These are phyloP conservation scores for Oncorhynchus nerka DNA, from an alignment of 2,113 vertebrate genomes.

Conservation along the genomic window DNA sequence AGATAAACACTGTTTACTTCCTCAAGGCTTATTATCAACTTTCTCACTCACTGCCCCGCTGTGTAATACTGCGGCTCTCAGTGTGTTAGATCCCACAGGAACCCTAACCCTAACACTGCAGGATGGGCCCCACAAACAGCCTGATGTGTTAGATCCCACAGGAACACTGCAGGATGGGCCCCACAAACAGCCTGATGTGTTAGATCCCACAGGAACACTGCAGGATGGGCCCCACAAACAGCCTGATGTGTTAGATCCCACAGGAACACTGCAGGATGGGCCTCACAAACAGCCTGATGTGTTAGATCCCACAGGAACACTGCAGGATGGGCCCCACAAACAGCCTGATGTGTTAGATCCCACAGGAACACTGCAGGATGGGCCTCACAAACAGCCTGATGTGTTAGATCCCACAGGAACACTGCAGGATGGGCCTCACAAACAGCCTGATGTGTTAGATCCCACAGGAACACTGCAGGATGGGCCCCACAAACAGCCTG, in stretches of 20 bases:
- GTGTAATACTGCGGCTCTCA: slow-evolving; percentile 38
- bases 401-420: slow-evolving; percentile 50
- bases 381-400: slow-evolving; percentile 18
- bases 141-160: no score
- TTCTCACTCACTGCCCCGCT: slow-evolving; percentile 51
- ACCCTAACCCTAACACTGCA: no score
- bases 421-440: slow-evolving; percentile 41
- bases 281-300: slow-evolving; percentile 29
- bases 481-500: background rate
- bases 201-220: slow-evolving; percentile 45
- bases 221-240: slow-evolving; percentile 57
- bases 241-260: background rate
- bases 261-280: no score
- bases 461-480: no score
- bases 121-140: slow-evolving; percentile 55
- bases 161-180: no score
- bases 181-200: slow-evolving; percentile 37
- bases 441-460: slow-evolving; percentile 37
- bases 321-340: slow-evolving; percentile 49
- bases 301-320: slow-evolving; percentile 49
- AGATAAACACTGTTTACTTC: slow-evolving; percentile 74
- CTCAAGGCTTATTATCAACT: slow-evolving; percentile 68
- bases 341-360: slow-evolving; percentile 19
- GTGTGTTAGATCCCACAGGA: slow-evolving; percentile 56
- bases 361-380: no score